Base-by-base conservation (phyloP, 1,140 invertebrate species). In the Macrobrachium nipponense region DNA sequence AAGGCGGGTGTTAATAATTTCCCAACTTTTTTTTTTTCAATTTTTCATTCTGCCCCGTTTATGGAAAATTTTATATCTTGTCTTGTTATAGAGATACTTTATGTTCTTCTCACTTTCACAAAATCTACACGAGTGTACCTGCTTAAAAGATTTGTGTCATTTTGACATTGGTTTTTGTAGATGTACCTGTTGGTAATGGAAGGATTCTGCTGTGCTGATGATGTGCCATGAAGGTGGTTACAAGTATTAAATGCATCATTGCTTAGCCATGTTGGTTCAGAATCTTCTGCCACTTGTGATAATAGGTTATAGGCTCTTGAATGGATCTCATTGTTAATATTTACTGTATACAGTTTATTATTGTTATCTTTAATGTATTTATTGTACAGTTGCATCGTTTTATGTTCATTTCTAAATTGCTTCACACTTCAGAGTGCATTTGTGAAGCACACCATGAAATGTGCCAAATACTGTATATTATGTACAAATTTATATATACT, bases 401-500 rank as follows among this genome's bases (percentile, higher is more conserved):
- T 58, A 44, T 73, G 51, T 76, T 59, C 51, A 51, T 51, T 51
- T 51, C 51, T 5, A 51, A 51, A 51, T 51, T 51, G 12, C 51
- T 58, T 44, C 73, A 76, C 73, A 58, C 44, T 76, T 76, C 44
- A 14, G 23, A 23, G 68, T 76, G 73, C 44, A n/a, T 20, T 59
- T 76, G 73, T 76, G 73, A 76, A 76, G 59, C 14, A 58, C 44
- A 76, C 73, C 51, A 58, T 80, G 59, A n/a, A 61, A 79, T 79
- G 78, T 80, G 78, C 78, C 78, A 80, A 80, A 80, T 36, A 64
- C 5, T 80, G 78, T 80, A 80, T 20, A 80, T 66, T 64, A n/a
- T 20, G 23, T 80, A 62, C 64, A 80, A 70, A 23, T 70, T 27
- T 43, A n/a, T 43, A 11, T 80, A 66, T 66, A 80, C 18, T 66